phyloP scores from a whole-genome alignment of 2,888 invertebrate genomes.

The Hedychridium roseum region DNA sequence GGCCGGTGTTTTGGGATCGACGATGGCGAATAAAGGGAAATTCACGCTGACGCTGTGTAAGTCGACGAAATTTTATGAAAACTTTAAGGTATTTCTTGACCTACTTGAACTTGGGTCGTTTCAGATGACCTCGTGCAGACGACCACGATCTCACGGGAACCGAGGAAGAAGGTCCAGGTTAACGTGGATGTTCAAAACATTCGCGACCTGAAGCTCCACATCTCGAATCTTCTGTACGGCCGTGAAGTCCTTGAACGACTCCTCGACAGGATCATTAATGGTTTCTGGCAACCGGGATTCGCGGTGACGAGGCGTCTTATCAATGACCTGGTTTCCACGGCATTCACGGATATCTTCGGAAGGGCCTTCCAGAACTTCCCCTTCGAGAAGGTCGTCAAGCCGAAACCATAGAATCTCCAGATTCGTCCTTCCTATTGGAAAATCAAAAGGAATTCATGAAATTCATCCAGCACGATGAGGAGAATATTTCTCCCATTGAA shows the following conservation, averaged over 20 bases:
- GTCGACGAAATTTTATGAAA: constrained; percentile 29
- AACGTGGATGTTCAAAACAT: constrained; percentile 78
- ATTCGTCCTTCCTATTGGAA: neutral
- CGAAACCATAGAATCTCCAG: constrained; percentile 22
- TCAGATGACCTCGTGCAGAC: constrained; percentile 69
- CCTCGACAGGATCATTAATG: constrained; percentile 80
- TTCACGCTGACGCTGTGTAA: constrained; percentile 80
- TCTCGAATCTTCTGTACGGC: constrained; percentile 76
- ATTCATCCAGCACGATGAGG: neutral
- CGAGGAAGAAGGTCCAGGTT: constrained; percentile 68
- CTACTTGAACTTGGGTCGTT: too few species aligned
- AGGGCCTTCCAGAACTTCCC: constrained; percentile 79
- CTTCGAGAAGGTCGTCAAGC: constrained; percentile 70
- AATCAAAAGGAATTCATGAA: neutral
- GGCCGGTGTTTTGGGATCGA: constrained; percentile 71
- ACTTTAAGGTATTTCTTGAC: too few species aligned
- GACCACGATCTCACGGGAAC: constrained; percentile 70
- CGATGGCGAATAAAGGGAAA: constrained; percentile 71
- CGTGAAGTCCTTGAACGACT: constrained; percentile 73
- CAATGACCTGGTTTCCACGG: constrained; percentile 83
- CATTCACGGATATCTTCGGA: constrained; percentile 84
- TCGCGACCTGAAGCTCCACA: constrained; percentile 80
- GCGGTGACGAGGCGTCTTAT: constrained; percentile 78
- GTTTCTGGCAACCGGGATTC: constrained; percentile 83
- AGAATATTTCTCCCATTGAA: too few species aligned